Evolutionary conservation across 2,797 vertebrate genomes (phyloP), one percentile per base, ranked within the genome.

Genomic region (Craterocephalus amniculus): DNA sequence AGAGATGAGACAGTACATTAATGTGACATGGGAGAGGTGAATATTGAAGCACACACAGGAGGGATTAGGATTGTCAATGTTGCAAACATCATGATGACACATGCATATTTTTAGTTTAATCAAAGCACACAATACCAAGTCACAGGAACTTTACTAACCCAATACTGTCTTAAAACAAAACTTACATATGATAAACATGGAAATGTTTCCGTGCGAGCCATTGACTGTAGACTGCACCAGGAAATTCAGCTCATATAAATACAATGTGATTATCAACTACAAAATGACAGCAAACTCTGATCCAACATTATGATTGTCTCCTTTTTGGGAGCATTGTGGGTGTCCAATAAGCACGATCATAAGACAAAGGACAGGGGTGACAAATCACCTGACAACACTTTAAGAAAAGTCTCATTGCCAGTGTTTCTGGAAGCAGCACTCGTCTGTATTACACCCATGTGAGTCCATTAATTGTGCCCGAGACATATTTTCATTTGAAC

Each of bases 1-100:
- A 91, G 18, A 88, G 35, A 75, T 58, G 40, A 71, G 32, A 66
- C 9, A 16, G 78, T 1, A 67, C 24, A 58, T 38, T 4, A 34
- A 70, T 34, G 22, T 16, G 48, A 67, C 20, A 61, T 60, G 40
- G 1, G 4, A 36, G 18, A 31, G 13, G 24, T 13, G 5, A 14
- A 52, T 22, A 52, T 52, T 52, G 24, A 27, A 52, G 24, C 49
- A 52, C 24, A 26, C 49, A 26, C 4, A 52, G 24, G 11, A 13
- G 6, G 13, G 24, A 27, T 14, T 52, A 27, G n/a, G 22, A 13
- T 2, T 52, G 6, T 22, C 26, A 4, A 9, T 13, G 6, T 51
- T 48, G 45, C 22, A 9, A 10, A 43, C 16, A 20, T 20, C 18
- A 18, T 43, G 16, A 43, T 18, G 14, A 40, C 20, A 20, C 5